phyloP scores from a whole-genome alignment of 2,797 vertebrate species.

The Ctenosaura bakeri region DNA sequence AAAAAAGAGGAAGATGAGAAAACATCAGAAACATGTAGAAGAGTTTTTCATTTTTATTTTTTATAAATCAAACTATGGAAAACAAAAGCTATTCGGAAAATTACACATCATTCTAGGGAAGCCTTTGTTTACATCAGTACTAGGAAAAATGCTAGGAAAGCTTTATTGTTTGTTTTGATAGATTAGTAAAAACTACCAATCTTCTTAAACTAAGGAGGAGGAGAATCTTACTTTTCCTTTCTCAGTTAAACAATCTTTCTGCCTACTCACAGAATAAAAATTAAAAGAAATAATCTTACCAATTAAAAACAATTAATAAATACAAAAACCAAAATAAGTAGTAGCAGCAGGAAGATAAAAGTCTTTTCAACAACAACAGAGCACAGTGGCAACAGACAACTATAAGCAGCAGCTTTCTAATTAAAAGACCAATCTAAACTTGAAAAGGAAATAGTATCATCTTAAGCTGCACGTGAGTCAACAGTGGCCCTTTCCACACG shows the following conservation, averaged over 20 bases:
- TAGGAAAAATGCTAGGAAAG: not conserved
- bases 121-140: not conserved
- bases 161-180: not conserved
- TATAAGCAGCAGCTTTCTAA: not conserved
- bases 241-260: not conserved
- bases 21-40: not conserved
- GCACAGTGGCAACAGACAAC: not conserved
- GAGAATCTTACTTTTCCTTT: not conserved
- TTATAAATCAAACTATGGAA: constrained; percentile 45
- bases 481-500: too few relatives aligned
- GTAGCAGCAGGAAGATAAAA: not conserved
- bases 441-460: not conserved
- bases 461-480: too few relatives aligned
- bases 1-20: constrained; percentile 67
- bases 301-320: not conserved
- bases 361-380: not conserved
- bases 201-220: not conserved
- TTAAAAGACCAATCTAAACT: not conserved
- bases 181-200: too few relatives aligned
- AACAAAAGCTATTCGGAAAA: constrained; percentile 32
- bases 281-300: not conserved
- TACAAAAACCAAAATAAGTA: not conserved
- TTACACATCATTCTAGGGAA: not conserved
- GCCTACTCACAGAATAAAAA: not conserved
- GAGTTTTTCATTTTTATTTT: constrained; percentile 24